Base-by-base conservation (phyloP, 2,797 vertebrate genomes). In the Anas bahamensis region DNA sequence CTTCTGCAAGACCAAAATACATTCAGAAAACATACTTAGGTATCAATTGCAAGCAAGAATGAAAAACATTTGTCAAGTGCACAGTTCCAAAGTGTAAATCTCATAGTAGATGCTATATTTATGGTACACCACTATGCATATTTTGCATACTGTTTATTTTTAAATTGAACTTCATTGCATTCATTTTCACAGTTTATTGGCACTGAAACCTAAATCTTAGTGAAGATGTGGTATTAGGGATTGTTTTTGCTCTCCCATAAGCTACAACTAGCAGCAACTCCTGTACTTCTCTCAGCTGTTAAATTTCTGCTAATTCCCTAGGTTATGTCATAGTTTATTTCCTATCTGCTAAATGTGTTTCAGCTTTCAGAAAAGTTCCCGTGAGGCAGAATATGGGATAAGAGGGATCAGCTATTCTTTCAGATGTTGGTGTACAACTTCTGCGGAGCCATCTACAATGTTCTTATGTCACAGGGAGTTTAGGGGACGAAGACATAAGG, bases 1-100 rank as follows among this genome's bases (percentile, higher is more conserved):
- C 41, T 94, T 96, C 90, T 81, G 35, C 44, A 80, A 86, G 90
- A 83, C 44, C 61, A 95, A 94, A 96, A 95, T 92, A 92, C 78
- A 69, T 90, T 59, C 63, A 88, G 73, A 76, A 92, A 91, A 79
- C 61, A 64, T 89, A 78, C 61, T 83, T 83, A 59, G 29, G 46
- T 91, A 86, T 94, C 86, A 92, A 2, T 68, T 73, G 84, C 71
- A 92, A 85, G 56, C 39, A 88, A 68, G 83, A 92, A 93, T 57
- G 83, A 89, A 86, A 94, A 86, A 57, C 2, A 0, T 79, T 90
- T 87, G 79, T 83, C 66, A 83, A 91, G 39, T 14, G 41, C 74
- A 63, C 42, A 60, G 48, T 86, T 86, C n/a, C 7, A 2, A 66
- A 76, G 80, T 82, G 68, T 56, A 78, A 80, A 88, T 83, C 63